phyloP scores from a whole-genome alignment of 2,888 invertebrate species.

The Melinopterus prodromus region DNA sequence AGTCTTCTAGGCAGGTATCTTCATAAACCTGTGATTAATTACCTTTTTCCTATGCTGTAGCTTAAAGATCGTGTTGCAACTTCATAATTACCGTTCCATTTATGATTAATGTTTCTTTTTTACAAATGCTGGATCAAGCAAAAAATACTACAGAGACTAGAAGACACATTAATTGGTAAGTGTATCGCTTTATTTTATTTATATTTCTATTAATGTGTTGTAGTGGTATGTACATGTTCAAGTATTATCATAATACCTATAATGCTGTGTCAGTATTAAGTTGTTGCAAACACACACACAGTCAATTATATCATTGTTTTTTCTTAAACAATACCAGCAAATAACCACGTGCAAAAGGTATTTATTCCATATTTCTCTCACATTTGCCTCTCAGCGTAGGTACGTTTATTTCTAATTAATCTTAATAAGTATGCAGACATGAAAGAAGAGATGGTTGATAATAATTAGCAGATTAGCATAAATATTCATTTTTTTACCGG shows the following conservation, averaged over 20 bases:
- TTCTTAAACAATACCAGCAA: background rate
- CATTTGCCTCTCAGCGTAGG: background rate
- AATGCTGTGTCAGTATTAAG: background rate
- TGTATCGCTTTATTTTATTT: no score
- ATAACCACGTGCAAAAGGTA: no score
- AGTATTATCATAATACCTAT: background rate
- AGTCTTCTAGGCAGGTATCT: background rate
- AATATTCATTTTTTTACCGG: background rate
- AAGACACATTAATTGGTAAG: no score
- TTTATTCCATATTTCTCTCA: background rate
- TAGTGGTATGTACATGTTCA: background rate
- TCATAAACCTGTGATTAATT: background rate
- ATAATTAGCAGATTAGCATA: background rate
- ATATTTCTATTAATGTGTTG: background rate
- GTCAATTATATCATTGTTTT: background rate
- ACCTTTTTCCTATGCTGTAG: background rate
- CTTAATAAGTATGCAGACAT: background rate
- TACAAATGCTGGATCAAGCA: background rate
- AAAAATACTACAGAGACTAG: no score
- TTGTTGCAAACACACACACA: background rate
- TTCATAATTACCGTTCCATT: no score
- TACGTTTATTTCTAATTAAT: background rate
- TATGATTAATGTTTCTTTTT: background rate
- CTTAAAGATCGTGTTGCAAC: background rate
- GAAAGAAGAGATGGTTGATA: background rate